Percentiles rank a stretch among this genome's conserved stretches.
These are phyloP conservation scores for Astropecten irregularis DNA, from an alignment of 53 echinoderm and acorn worm species.

Conservation along the genomic window DNA sequence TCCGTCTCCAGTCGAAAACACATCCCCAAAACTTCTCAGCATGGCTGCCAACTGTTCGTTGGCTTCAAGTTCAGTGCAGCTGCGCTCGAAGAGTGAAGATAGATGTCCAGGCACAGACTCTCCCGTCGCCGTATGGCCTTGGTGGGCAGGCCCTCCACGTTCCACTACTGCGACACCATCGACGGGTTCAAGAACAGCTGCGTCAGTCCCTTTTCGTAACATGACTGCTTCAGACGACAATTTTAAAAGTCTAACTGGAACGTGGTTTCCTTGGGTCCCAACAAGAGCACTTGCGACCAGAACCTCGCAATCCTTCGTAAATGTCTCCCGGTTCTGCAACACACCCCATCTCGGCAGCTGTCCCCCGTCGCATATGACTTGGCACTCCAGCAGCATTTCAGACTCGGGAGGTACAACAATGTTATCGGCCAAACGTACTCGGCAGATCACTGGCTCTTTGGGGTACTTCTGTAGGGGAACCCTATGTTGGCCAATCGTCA, in stretches of 20 bases:
- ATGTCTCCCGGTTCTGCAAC: not conserved
- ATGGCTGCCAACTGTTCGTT: not conserved
- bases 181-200: not conserved
- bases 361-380: not conserved
- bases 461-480: not conserved
- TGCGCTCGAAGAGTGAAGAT: not conserved
- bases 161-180: not conserved
- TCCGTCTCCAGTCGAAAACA: not conserved
- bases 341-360: not conserved
- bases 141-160: not conserved
- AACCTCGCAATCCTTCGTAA: not conserved
- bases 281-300: not conserved
- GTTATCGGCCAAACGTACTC: slow-evolving; percentile 10
- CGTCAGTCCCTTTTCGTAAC: no score
- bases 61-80: not conserved
- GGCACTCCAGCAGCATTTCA: slow-evolving; percentile 19
- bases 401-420: not conserved
- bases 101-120: not conserved
- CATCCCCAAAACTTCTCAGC: not conserved
- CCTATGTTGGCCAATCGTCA: not conserved
- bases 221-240: not conserved
- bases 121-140: no score
- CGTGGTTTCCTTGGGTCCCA: not conserved
- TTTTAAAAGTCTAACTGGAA: not conserved
- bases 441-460: slow-evolving; percentile 1